These are phyloP conservation scores for Phalacrocorax brasilianus DNA, from an alignment of 2,113 vertebrate species.

Conservation along the genomic window DNA sequence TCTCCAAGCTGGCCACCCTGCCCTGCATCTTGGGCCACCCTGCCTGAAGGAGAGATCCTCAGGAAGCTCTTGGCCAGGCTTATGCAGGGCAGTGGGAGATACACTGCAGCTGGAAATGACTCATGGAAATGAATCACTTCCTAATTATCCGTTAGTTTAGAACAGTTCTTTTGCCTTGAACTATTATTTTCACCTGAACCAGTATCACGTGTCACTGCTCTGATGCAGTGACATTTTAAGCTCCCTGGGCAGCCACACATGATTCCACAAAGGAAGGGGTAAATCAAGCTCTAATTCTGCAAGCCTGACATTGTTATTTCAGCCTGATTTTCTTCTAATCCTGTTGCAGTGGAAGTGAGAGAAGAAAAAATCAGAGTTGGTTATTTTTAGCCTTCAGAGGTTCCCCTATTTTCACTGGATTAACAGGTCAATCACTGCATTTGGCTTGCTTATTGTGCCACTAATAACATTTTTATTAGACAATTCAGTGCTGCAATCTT, in stretches of 20 bases:
- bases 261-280: not conserved
- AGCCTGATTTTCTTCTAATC: not conserved
- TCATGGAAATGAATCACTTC: not conserved
- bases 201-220: rapidly evolving
- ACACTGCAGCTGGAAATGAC: not conserved
- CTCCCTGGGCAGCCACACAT: rapidly evolving
- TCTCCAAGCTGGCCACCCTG: rapidly evolving
- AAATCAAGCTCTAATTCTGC: not conserved
- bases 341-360: not conserved
- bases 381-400: not conserved
- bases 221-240: not conserved
- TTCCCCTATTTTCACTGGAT: not conserved
- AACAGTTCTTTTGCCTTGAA: not conserved
- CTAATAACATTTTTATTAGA: not conserved
- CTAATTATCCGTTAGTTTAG: not conserved
- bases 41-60: not conserved
- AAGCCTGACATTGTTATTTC: not conserved
- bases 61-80: not conserved
- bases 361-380: not conserved
- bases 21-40: rapidly evolving
- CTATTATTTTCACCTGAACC: not conserved
- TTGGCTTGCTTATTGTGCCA: not conserved
- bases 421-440: not conserved
- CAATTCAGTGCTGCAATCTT: not conserved
- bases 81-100: not conserved